Base-by-base conservation (phyloP, 2,888 invertebrate genomes). In the Torymus auratus region DNA sequence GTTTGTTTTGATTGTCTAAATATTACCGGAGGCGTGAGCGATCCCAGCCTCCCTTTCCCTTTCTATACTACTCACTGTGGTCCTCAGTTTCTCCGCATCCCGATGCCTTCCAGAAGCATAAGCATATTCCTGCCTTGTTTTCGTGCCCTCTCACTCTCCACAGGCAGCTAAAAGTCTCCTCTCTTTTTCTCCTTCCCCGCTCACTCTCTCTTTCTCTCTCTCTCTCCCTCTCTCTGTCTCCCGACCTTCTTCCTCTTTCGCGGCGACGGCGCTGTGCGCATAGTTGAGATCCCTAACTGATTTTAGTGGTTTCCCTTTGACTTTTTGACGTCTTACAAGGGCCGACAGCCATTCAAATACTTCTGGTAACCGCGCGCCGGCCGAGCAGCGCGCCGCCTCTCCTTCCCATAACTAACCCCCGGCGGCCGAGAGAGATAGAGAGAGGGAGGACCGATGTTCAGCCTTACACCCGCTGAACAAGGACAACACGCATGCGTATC, bases 211-310 rank as follows among this genome's bases (percentile, higher is more conserved):
- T 69, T 72, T 55, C 75, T 61, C 71, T 64, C 72, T 60, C 72
- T 53, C 14, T 67, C 23, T 53, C n/a, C n/a, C n/a, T n/a, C n/a
- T n/a, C 15, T 68, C 61, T n/a, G 17, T 72, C 52, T 23, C 82
- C 78, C 79, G 74, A 76, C 81, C 72, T 78, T 79, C 78, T 67
- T 72, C 69, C 82, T 83, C 82, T 72, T 68, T 74, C 76, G 78
- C 58, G 70, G 60, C 64, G 64, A 52, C 64, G 78, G 83, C 70
- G 65, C 86, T 83, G 83, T 82, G 84, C 84, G 85, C 84, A 86
- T 88, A 90, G 90, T 91, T 89, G 89, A 90, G 89, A 90, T 89
- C 89, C 90, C 88, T 88, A 89, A 89, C 89, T 88, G 90, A 90
- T 91, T 91, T 90, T 89, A 89, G 89, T 90, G 88, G 89, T 89